These are phyloP conservation scores for Sebastes dallii DNA, from an alignment of 2,797 vertebrate genomes.

Conservation along the genomic window DNA sequence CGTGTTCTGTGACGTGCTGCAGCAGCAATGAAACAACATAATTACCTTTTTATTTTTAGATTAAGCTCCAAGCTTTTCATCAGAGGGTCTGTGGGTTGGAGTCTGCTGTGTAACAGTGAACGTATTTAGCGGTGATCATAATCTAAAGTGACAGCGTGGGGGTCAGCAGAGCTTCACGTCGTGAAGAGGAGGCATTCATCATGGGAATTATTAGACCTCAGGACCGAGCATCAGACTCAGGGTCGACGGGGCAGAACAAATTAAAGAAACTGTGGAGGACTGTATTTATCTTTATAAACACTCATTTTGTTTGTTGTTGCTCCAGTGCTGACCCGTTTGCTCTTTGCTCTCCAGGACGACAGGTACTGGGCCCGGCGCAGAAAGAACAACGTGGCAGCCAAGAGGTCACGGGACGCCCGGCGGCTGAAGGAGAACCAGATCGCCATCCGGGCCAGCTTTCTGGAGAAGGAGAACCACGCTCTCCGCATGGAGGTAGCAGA, in stretches of 20 bases:
- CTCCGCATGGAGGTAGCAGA: constrained; percentile 94
- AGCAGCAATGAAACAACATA: too few relatives aligned
- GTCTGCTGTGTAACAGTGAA: not conserved
- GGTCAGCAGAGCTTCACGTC: not conserved
- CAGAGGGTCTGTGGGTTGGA: too few relatives aligned
- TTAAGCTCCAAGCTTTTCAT: too few relatives aligned
- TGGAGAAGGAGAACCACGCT: constrained; percentile 97
- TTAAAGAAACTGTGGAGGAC: not conserved
- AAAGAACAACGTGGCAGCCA: constrained; percentile 99
- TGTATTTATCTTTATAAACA: too few relatives aligned
- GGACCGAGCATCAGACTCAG: not conserved
- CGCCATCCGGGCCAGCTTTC: constrained; percentile 94
- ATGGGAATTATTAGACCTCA: not conserved
- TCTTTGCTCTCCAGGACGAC: constrained; percentile 86
- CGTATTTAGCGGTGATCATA: not conserved
- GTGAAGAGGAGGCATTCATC: not conserved
- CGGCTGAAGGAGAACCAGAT: constrained; percentile 99
- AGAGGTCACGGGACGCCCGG: constrained; percentile 93
- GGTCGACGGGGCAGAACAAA: not conserved
- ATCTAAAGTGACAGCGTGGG: not conserved
- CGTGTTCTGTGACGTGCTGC: too few relatives aligned
- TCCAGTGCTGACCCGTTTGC: constrained; percentile 3
- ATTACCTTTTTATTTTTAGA: too few relatives aligned
- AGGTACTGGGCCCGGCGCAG: constrained; percentile 96
- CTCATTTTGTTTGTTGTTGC: not conserved